Conservation (phyloP, 2,888 invertebrate genomes). For the Eupithecia exiguata region DNA sequence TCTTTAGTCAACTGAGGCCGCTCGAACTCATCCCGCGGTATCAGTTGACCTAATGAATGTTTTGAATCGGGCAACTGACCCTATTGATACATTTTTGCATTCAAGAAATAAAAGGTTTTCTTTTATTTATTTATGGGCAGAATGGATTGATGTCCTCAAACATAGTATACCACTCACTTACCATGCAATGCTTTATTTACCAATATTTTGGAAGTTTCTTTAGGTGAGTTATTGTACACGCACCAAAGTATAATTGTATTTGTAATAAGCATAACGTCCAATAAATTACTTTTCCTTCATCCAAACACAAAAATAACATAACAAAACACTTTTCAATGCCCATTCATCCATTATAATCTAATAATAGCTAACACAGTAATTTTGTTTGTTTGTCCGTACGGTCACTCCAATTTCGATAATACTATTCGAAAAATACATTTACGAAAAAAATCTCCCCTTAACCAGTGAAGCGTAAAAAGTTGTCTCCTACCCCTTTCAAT, state of each 20-base stretch:
- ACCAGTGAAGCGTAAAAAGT: constrained; percentile 64
- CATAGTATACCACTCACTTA: too few relatives aligned
- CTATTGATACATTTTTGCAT: too few relatives aligned
- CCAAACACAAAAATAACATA: constrained; percentile 38
- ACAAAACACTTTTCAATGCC: constrained; percentile 55
- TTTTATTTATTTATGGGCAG: too few relatives aligned
- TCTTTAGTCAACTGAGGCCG: too few relatives aligned
- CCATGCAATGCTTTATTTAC: background rate
- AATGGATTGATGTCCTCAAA: too few relatives aligned
- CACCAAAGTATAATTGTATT: background rate
- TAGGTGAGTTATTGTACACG: background rate
- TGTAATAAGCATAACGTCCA: background rate
- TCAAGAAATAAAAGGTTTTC: too few relatives aligned
- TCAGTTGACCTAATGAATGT: too few relatives aligned
- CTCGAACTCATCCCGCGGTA: too few relatives aligned
- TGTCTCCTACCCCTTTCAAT: constrained; percentile 53
- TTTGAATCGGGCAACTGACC: too few relatives aligned
- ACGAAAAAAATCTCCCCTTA: constrained; percentile 70
- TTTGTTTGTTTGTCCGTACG: constrained; percentile 71
- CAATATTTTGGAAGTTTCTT: background rate
- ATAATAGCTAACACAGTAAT: constrained; percentile 75
- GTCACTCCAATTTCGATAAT: constrained; percentile 76
- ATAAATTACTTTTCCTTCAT: constrained; percentile 19
- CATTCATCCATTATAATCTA: constrained; percentile 66
- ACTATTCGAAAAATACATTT: constrained; percentile 75